Evolutionary conservation across 2,888 invertebrate genomes (phyloP).

Genomic region (Andrena hattorfiana): DNA sequence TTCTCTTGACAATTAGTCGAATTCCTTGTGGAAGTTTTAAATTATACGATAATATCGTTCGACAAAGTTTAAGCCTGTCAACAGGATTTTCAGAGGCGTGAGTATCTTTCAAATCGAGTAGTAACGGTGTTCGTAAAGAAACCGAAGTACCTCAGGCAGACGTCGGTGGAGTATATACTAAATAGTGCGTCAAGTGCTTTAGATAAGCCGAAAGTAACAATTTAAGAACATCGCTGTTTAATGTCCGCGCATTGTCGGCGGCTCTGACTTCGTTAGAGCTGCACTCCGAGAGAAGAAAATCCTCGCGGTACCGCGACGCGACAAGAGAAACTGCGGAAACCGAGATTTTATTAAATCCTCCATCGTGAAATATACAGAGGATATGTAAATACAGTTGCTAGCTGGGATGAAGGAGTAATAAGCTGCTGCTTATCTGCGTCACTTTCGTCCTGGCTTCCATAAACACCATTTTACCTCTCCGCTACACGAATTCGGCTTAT

Average conservation of each 20-base stretch:
- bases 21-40: too few species aligned
- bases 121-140: constrained; percentile 10
- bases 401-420: constrained; percentile 22
- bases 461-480: constrained; percentile 14
- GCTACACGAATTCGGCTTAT: neutral
- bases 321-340: neutral
- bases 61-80: neutral
- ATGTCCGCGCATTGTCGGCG: constrained; percentile 14
- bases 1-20: too few species aligned
- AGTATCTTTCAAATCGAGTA: neutral
- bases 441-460: neutral
- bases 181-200: constrained; percentile 5
- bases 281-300: constrained; percentile 18
- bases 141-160: neutral
- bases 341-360: constrained; percentile 38
- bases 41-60: constrained; percentile 7
- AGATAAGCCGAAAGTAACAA: constrained; percentile 20
- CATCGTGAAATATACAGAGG: constrained; percentile 21
- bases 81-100: neutral
- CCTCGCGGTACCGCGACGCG: neutral
- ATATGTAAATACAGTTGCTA: constrained; percentile 37
- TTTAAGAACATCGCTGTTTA: constrained; percentile 16
- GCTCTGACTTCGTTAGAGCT: neutral
- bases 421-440: constrained; percentile 4
- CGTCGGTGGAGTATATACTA: neutral